Evolutionary conservation across 2,113 vertebrate genomes (phyloP).

Genomic region (Macrotus californicus): DNA sequence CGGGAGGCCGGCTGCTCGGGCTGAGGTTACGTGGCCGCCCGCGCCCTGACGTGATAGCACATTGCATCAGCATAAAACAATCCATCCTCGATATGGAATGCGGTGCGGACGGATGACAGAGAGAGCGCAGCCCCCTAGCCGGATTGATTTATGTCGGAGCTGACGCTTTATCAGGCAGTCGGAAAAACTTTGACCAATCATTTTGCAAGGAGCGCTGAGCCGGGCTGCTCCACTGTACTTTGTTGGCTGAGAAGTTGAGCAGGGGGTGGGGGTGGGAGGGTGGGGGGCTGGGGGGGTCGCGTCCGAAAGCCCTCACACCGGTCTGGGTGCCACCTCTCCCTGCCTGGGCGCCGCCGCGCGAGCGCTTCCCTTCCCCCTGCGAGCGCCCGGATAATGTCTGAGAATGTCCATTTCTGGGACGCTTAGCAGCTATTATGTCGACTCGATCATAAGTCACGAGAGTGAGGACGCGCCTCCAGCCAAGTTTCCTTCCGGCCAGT

Average conservation of each 20-base stretch:
- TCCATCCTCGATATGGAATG: conserved; percentile 87
- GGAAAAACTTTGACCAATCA: conserved; percentile 98
- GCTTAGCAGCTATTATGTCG: conserved; percentile 99
- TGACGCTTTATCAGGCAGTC: conserved; percentile 95
- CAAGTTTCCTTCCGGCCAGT: conserved; percentile 91
- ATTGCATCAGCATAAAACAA: conserved; percentile 84
- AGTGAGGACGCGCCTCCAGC: conserved; percentile 90
- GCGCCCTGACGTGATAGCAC: conserved; percentile 80
- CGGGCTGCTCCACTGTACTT: conserved; percentile 90
- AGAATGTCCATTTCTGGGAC: conserved; percentile 99
- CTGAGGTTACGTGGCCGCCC: conserved; percentile 76
- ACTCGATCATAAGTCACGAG: conserved; percentile 99
- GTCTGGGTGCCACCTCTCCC: conserved; percentile 81
- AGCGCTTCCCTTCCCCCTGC: conserved; percentile 84
- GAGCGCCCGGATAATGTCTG: conserved; percentile 93
- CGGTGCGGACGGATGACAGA: conserved; percentile 81
- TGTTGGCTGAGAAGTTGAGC: conserved; percentile 90
- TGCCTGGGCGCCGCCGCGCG: conserved; percentile 66
- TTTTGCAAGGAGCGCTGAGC: conserved; percentile 88
- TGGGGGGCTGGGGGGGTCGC: conserved; percentile 72
- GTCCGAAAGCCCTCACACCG: conserved; percentile 83
- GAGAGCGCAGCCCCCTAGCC: conserved; percentile 84
- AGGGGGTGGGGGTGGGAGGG: conserved; percentile 74
- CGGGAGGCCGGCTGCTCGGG: conserved; percentile 58
- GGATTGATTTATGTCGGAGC: conserved; percentile 93